Evolutionary conservation across 2,888 invertebrate species (phyloP).

Genomic region (Norana najaformis): DNA sequence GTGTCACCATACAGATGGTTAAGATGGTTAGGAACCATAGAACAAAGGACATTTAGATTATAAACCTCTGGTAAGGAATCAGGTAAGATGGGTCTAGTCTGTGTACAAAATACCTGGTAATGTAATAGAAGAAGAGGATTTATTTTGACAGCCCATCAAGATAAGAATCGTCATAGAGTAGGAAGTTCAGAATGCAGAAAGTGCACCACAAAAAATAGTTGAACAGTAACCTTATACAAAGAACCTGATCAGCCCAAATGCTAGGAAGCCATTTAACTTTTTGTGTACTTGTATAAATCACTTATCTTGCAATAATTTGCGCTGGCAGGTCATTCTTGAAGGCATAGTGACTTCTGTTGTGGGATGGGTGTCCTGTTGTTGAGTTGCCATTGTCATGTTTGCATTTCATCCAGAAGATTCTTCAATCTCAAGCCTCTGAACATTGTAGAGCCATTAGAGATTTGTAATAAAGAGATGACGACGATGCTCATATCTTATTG

Average conservation of each 20-base stretch:
- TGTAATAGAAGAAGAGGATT: not conserved
- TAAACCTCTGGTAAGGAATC: not conserved
- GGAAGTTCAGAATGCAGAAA: not conserved
- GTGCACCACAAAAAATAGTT: not conserved
- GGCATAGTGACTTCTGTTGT: not conserved
- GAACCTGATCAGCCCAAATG: not conserved
- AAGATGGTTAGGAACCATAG: too few species aligned
- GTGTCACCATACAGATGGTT: too few species aligned
- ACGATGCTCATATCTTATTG: not conserved
- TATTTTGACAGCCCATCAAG: not conserved
- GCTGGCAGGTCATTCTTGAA: not conserved
- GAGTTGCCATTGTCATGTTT: not conserved
- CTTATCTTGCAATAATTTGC: not conserved
- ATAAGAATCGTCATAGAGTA: too few species aligned
- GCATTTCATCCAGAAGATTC: not conserved
- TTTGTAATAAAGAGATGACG: not conserved
- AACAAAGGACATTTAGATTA: too few species aligned
- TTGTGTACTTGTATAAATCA: not conserved
- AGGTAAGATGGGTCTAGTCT: too few species aligned
- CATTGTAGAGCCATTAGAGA: not conserved
- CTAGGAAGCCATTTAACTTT: not conserved
- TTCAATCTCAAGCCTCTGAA: not conserved
- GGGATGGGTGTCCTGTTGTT: not conserved
- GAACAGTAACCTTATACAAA: not conserved
- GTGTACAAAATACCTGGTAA: too few species aligned